These are phyloP conservation scores for Phania funesta DNA, from an alignment of 2,888 invertebrate genomes.

Conservation along the genomic window DNA sequence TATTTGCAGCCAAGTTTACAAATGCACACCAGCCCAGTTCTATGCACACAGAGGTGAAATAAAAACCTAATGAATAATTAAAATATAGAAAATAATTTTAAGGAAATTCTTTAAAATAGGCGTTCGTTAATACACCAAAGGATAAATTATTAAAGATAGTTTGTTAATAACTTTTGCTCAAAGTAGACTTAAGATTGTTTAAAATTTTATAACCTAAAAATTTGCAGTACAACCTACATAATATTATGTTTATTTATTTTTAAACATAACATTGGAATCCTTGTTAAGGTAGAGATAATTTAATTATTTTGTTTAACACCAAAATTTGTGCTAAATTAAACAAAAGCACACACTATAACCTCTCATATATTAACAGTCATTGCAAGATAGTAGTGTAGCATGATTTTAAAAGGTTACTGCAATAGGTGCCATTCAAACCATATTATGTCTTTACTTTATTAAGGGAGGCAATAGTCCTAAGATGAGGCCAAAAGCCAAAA, in stretches of 20 bases:
- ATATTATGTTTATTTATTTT: background rate
- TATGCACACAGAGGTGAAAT: slow-evolving; percentile 26
- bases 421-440: too few species aligned
- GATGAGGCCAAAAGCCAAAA: too few species aligned
- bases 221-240: background rate
- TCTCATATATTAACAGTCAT: background rate
- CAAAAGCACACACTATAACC: background rate
- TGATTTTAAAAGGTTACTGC: too few species aligned
- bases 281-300: background rate
- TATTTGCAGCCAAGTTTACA: background rate
- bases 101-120: background rate
- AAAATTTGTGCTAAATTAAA: background rate
- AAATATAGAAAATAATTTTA: slow-evolving; percentile 15
- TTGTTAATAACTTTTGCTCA: background rate
- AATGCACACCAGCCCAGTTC: background rate
- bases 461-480: too few species aligned
- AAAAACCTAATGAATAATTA: slow-evolving; percentile 46
- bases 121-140: background rate
- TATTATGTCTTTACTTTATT: too few species aligned
- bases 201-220: background rate
- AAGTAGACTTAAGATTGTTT: background rate
- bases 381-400: too few species aligned
- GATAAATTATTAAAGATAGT: too few species aligned
- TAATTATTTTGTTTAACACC: background rate
- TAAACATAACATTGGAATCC: background rate